Conservation (phyloP, 2,797 vertebrate genomes). For the Salmo trutta region DNA sequence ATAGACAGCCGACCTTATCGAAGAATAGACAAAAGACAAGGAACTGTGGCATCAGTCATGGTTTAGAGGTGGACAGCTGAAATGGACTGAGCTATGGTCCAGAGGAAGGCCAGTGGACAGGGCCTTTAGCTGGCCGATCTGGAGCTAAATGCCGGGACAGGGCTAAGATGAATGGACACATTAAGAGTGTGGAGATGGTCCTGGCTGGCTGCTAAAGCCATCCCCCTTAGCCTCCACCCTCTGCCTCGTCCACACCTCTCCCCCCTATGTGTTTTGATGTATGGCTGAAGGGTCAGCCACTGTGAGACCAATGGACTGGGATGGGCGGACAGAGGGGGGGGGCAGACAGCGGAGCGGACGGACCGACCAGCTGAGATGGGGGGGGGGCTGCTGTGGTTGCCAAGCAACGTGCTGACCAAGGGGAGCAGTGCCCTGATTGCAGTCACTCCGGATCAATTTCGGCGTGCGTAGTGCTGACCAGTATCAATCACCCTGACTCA, state of each 20-base stretch:
- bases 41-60: slow-evolving; percentile 61
- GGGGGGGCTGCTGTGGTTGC: slow-evolving; percentile 63
- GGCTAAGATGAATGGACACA: slow-evolving; percentile 53
- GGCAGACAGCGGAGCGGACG: slow-evolving; percentile 4
- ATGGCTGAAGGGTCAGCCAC: slow-evolving; percentile 62
- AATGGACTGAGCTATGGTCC: slow-evolving; percentile 27
- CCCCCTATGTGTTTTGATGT: slow-evolving; percentile 55
- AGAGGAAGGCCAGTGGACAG: slow-evolving; percentile 25
- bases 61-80: slow-evolving; percentile 47
- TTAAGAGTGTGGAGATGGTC: slow-evolving; percentile 42
- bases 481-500: slow-evolving; percentile 60
- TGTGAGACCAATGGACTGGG: slow-evolving; percentile 42
- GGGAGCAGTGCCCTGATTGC: slow-evolving; percentile 72
- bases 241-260: background rate
- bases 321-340: slow-evolving; percentile 34
- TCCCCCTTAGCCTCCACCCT: background rate
- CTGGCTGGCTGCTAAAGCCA: slow-evolving; percentile 15
- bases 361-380: slow-evolving; percentile 40
- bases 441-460: slow-evolving; percentile 77
- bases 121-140: slow-evolving; percentile 30
- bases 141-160: slow-evolving; percentile 50
- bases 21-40: slow-evolving; percentile 48
- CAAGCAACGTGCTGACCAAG: slow-evolving; percentile 75
- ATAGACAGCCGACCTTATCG: slow-evolving; percentile 35
- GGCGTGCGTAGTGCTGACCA: slow-evolving; percentile 54